Percentiles rank a stretch among this genome's conserved stretches.
Conservation (phyloP, 2,888 invertebrate species). For the Abscondita cerata region DNA sequence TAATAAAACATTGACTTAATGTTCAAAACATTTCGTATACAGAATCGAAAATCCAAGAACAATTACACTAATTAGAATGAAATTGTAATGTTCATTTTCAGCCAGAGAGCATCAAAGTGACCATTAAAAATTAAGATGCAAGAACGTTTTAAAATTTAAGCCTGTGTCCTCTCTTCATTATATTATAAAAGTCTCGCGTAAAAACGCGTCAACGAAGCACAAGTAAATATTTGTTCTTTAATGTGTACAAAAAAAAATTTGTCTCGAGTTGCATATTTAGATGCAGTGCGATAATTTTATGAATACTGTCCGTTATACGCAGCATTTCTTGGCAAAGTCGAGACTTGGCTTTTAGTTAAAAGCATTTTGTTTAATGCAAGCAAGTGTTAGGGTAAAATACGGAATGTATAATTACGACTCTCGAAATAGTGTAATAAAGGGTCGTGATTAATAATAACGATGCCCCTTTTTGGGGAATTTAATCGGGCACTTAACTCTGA, state of each 20-base stretch:
- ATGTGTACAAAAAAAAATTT: not conserved
- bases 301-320: conserved; percentile 1
- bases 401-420: conserved; percentile 25
- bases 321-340: conserved; percentile 19
- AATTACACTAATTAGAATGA: too few species aligned
- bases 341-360: conserved; percentile 14
- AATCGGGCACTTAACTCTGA: not conserved
- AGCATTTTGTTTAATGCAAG: conserved; percentile 20
- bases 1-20: too few species aligned
- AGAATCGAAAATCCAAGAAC: too few species aligned
- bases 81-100: too few species aligned
- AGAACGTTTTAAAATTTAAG: not conserved
- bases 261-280: conserved; percentile 1
- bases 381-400: conserved; percentile 19
- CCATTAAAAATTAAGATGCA: too few species aligned
- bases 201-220: not conserved
- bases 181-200: not conserved
- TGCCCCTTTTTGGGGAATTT: conserved; percentile 1
- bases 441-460: conserved; percentile 16
- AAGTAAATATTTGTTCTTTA: conserved; percentile 1
- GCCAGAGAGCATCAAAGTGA: too few species aligned
- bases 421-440: conserved; percentile 18
- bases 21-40: too few species aligned
- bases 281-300: conserved; percentile 10
- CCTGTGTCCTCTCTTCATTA: not conserved